Conservation (phyloP, 1,140 invertebrate species). For the Bombus confusus region DNA sequence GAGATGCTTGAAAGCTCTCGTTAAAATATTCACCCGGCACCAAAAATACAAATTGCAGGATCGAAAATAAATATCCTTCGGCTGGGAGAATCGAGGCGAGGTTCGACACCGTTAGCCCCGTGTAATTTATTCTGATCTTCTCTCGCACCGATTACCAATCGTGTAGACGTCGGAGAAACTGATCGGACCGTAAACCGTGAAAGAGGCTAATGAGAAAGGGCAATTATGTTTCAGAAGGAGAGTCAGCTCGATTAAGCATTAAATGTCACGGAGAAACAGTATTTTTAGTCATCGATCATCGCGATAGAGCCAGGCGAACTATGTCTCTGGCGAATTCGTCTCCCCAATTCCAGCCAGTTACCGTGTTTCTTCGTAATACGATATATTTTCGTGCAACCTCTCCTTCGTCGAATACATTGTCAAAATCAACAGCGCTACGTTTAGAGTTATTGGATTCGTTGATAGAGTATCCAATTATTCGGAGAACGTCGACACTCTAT, state of each 20-base stretch:
- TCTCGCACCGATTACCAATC: constrained; percentile 42
- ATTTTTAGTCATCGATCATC: constrained; percentile 58
- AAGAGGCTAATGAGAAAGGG: constrained; percentile 66
- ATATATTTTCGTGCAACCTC: not conserved
- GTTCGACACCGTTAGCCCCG: not conserved
- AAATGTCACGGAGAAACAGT: constrained; percentile 59
- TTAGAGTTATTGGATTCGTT: not conserved
- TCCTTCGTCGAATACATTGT: not conserved
- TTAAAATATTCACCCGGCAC: constrained; percentile 14
- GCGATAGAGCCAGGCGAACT: not conserved
- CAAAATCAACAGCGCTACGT: not conserved
- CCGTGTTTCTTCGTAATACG: too few species aligned
- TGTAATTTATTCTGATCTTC: constrained; percentile 41
- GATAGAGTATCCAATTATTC: too few species aligned
- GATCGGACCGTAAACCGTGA: constrained; percentile 63
- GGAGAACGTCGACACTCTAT: too few species aligned
- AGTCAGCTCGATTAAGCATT: constrained; percentile 60
- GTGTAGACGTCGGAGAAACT: constrained; percentile 3
- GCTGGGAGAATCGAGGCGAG: not conserved
- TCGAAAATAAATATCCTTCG: constrained; percentile 28
- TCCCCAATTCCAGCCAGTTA: not conserved
- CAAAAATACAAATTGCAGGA: constrained; percentile 18
- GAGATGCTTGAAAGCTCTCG: not conserved
- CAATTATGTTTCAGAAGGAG: constrained; percentile 55
- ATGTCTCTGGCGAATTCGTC: not conserved